phyloP scores from a whole-genome alignment of 2,888 invertebrate genomes.

The Acanthosepion pharaonis region DNA sequence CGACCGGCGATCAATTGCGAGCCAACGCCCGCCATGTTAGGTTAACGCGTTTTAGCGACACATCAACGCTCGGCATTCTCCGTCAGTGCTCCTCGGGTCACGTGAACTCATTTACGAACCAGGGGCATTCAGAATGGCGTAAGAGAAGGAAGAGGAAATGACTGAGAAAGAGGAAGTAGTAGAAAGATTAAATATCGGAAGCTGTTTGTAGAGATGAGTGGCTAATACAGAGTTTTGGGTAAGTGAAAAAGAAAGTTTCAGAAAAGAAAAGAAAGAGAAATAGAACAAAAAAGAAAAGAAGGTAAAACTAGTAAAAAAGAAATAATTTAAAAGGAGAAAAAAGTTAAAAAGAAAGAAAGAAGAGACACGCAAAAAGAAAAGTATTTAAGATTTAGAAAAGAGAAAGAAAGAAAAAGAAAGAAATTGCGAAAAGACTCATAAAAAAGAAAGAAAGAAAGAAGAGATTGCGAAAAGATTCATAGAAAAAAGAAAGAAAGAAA shows the following conservation, averaged over 20 bases:
- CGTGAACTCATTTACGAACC: slow-evolving; percentile 35
- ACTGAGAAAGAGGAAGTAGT: neutral
- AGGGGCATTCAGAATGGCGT: neutral
- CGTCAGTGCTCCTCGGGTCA: neutral
- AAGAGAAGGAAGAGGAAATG: neutral
- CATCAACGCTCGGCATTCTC: slow-evolving; percentile 36
- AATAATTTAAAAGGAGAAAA: too few species aligned
- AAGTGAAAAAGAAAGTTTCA: neutral
- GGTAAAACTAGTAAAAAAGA: too few species aligned
- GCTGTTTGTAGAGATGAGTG: neutral
- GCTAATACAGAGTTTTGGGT: neutral
- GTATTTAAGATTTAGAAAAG: neutral
- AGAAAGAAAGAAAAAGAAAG: neutral
- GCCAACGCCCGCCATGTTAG: slow-evolving; percentile 25
- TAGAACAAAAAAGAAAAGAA: neutral
- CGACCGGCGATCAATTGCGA: slow-evolving; percentile 42
- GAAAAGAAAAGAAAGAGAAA: neutral
- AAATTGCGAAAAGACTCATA: neutral
- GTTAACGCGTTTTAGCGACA: slow-evolving; percentile 45
- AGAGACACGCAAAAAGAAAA: neutral
- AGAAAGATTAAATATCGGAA: neutral
- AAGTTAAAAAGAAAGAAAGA: neutral
- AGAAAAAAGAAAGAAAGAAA: neutral
- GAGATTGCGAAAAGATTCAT: too few species aligned
- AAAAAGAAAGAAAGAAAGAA: too few species aligned